Conservation (phyloP, 2,888 invertebrate species). For the Gasteruption jaculator region DNA sequence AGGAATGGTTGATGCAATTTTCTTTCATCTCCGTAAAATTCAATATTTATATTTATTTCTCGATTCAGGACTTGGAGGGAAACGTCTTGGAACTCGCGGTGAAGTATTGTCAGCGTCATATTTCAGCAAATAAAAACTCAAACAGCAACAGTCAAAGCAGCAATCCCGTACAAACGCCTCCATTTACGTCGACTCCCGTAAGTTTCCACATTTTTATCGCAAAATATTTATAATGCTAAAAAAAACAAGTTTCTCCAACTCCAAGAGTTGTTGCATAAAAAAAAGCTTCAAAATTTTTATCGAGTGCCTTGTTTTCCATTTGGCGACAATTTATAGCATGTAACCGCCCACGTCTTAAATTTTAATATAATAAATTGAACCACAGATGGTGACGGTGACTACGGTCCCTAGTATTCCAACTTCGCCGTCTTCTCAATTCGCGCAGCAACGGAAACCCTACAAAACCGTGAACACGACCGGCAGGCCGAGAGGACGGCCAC, state of each 20-base stretch:
- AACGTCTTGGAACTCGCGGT: slow-evolving; percentile 66
- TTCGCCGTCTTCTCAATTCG: slow-evolving; percentile 28
- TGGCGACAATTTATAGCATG: too few relatives aligned
- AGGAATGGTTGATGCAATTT: too few relatives aligned
- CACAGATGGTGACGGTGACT: too few relatives aligned
- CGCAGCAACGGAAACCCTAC: slow-evolving; percentile 33
- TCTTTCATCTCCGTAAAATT: too few relatives aligned
- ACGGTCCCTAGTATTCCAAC: slow-evolving; percentile 23
- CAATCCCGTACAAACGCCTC: slow-evolving; percentile 20
- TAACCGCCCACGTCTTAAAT: too few relatives aligned
- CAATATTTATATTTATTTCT: too few relatives aligned
- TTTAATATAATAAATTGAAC: too few relatives aligned
- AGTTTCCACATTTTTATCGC: slow-evolving; percentile 15
- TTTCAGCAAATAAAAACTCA: slow-evolving; percentile 58
- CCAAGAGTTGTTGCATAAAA: too few relatives aligned
- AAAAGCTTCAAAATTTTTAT: too few relatives aligned
- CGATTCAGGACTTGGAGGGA: slow-evolving; percentile 57
- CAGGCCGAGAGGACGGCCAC: slow-evolving; percentile 55
- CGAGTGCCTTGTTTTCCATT: too few relatives aligned
- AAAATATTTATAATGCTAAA: too few relatives aligned
- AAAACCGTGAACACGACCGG: slow-evolving; percentile 43
- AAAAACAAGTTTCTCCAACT: too few relatives aligned
- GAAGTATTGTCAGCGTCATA: slow-evolving; percentile 66
- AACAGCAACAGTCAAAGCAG: slow-evolving; percentile 40
- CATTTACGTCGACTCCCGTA: slow-evolving; percentile 32